Evolutionary conservation across 2,797 vertebrate genomes (phyloP).

Genomic region (Darevskia mixta): DNA sequence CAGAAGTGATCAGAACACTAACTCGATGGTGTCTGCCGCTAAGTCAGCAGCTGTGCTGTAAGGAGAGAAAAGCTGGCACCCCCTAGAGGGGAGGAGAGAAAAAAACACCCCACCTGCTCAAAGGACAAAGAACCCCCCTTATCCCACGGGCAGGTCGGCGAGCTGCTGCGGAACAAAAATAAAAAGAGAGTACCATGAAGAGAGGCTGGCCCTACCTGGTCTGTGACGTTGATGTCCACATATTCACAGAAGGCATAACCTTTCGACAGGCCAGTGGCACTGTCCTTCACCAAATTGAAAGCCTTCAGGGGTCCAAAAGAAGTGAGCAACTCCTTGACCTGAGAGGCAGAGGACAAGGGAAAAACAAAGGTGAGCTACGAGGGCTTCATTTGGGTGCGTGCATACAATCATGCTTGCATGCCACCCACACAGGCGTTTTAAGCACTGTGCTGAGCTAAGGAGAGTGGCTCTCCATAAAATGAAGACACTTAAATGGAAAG

Average conservation of each 20-base stretch:
- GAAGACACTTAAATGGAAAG: neutral
- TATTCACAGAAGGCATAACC: conserved; percentile 98
- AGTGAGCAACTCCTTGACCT: conserved; percentile 94
- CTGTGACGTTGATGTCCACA: conserved; percentile 93
- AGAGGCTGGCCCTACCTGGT: conserved; percentile 84
- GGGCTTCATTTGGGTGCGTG: neutral
- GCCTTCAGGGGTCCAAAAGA: conserved; percentile 94
- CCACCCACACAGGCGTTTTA: neutral
- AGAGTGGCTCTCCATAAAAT: neutral
- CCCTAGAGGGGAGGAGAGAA: conserved; percentile 49
- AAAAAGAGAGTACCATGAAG: neutral
- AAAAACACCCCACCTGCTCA: conserved; percentile 55
- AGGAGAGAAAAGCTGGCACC: conserved; percentile 51
- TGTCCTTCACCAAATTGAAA: conserved; percentile 96
- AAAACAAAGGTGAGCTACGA: neutral
- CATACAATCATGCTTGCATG: too few relatives aligned
- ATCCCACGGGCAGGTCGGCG: conserved; percentile 37
- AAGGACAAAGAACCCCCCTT: conserved; percentile 51
- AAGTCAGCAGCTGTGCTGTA: conserved; percentile 34
- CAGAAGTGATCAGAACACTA: conserved; percentile 41
- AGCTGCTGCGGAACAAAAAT: conserved; percentile 36
- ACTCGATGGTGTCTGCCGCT: conserved; percentile 53
- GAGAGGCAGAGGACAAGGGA: neutral
- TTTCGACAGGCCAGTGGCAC: conserved; percentile 92
- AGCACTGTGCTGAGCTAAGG: neutral